phyloP scores from a whole-genome alignment of 2,797 vertebrate genomes.

The Gastrophryne carolinensis region DNA sequence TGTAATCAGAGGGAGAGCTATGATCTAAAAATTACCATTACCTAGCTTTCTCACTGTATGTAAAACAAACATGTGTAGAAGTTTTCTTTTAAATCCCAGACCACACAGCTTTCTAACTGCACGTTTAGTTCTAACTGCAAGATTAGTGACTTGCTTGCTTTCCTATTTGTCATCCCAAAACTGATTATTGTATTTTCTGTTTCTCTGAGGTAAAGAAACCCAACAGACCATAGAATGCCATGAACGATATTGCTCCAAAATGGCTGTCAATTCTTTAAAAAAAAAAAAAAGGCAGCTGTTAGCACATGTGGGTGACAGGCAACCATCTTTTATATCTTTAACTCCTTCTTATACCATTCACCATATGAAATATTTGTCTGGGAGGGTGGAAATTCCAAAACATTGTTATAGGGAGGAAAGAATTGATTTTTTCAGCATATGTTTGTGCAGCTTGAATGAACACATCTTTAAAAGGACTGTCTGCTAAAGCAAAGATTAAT shows the following conservation, averaged over 20 bases:
- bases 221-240: slow-evolving; percentile 3
- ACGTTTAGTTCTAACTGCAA: not conserved
- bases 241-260: slow-evolving; percentile 9
- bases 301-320: not conserved
- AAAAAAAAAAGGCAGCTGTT: slow-evolving; percentile 3
- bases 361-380: slow-evolving; percentile 21
- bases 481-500: slow-evolving; percentile 52
- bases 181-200: not conserved
- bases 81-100: not conserved
- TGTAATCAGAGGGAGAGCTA: too few relatives aligned
- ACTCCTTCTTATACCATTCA: slow-evolving; percentile 1
- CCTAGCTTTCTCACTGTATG: too few relatives aligned
- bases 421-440: slow-evolving; percentile 48
- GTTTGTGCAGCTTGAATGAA: slow-evolving; percentile 47
- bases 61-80: not conserved
- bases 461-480: slow-evolving; percentile 49
- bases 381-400: slow-evolving; percentile 26
- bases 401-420: slow-evolving; percentile 41
- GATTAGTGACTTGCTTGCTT: not conserved
- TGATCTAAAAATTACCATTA: too few relatives aligned
- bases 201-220: not conserved
- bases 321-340: slow-evolving; percentile 26
- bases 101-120: not conserved
- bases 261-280: slow-evolving; percentile 17
- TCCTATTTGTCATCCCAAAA: not conserved